These are phyloP conservation scores for Platysternon megacephalum DNA, from an alignment of 2,113 vertebrate species.

Conservation along the genomic window DNA sequence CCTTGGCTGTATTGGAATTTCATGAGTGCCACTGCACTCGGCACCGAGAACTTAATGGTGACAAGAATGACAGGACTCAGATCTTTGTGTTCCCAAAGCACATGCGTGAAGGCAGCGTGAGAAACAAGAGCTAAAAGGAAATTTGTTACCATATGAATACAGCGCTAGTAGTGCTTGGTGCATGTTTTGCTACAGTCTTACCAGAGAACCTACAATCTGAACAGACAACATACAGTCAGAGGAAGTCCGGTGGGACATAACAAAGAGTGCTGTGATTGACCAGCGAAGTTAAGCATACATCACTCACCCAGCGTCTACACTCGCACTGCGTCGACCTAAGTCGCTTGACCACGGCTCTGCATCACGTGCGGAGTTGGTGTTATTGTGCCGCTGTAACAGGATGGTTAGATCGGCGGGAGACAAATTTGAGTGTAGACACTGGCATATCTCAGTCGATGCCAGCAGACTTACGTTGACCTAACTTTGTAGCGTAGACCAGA, in stretches of 20 bases:
- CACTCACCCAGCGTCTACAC: background rate
- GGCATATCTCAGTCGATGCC: too few relatives aligned
- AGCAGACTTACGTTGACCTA: too few relatives aligned
- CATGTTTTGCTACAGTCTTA: too few relatives aligned
- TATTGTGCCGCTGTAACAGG: too few relatives aligned
- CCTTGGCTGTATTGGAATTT: background rate
- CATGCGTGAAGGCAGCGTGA: background rate
- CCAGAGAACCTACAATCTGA: background rate
- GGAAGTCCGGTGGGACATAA: fast-evolving
- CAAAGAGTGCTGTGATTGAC: fast-evolving
- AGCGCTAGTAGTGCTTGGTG: background rate
- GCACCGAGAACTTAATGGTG: fast-evolving
- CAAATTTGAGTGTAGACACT: too few relatives aligned
- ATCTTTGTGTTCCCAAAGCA: background rate
- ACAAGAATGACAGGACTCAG: background rate
- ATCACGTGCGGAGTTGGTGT: too few relatives aligned
- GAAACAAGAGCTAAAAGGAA: background rate
- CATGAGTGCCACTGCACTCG: background rate
- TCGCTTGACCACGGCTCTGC: too few relatives aligned
- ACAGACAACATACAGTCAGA: background rate
- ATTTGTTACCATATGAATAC: background rate
- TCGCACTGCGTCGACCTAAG: background rate
- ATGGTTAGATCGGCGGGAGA: too few relatives aligned
- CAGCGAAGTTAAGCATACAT: fast-evolving
- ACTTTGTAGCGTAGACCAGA: background rate